Percentiles rank a stretch among this genome's conserved stretches.
These are phyloP conservation scores for Graphium colonna DNA, from an alignment of 2,888 invertebrate species.

Conservation along the genomic window DNA sequence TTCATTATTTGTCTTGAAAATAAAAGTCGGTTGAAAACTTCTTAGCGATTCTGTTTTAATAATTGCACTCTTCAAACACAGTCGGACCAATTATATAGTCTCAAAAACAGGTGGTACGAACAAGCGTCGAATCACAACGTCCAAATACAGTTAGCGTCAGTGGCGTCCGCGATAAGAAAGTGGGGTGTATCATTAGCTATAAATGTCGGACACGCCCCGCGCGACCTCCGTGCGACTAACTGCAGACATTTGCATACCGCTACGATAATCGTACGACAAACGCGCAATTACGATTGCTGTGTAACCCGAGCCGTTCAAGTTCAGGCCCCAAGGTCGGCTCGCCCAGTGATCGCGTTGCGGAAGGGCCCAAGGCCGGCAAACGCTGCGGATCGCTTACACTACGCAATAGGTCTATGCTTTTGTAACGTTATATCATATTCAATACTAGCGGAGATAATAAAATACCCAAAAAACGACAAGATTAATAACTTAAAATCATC, in stretches of 20 bases:
- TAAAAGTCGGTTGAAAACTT: too few species aligned
- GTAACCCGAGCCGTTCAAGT: constrained; percentile 38
- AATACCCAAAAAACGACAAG: too few species aligned
- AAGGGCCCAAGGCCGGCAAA: constrained; percentile 11
- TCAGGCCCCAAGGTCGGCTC: constrained; percentile 39
- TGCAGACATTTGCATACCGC: constrained; percentile 54
- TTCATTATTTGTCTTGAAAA: too few species aligned
- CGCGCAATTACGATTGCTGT: constrained; percentile 45
- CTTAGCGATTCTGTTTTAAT: too few species aligned
- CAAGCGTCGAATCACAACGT: neutral
- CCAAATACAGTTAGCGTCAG: constrained; percentile 2
- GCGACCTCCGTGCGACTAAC: constrained; percentile 21
- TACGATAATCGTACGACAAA: constrained; percentile 55
- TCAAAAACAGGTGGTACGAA: too few species aligned
- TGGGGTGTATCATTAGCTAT: constrained; percentile 14
- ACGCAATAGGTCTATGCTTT: neutral
- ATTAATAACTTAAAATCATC: too few species aligned
- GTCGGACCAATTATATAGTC: too few species aligned
- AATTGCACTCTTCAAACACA: too few species aligned
- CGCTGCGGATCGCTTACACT: neutral
- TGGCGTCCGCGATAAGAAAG: constrained; percentile 9
- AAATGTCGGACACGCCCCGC: constrained; percentile 4
- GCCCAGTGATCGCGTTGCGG: constrained; percentile 17
- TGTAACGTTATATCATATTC: too few species aligned
- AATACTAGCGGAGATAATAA: too few species aligned